Base-by-base conservation (phyloP, 2,888 invertebrate genomes). In the Heliothis peltigera region DNA sequence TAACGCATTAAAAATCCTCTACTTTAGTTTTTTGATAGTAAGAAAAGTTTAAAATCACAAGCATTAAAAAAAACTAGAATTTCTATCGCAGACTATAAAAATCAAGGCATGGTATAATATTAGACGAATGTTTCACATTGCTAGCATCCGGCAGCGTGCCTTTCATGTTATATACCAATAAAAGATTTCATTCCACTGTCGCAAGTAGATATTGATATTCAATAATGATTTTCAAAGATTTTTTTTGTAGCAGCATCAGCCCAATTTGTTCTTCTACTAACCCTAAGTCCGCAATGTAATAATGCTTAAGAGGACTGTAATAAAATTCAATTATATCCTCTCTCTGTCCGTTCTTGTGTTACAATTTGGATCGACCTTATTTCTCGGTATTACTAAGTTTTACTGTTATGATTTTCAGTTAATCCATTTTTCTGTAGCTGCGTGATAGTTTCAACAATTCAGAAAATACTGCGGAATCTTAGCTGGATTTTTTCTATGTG, bases 191-290 rank as follows among this genome's bases (percentile, higher is more conserved):
- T 44, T 28, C 32, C 60, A 63, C 58, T 75, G 79, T 72, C 79
- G 72, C 83, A 87, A 84, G 83, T 86, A 80, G 83, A 70, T 82
- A 89, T 89, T 89, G 87, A 84, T 87, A 88, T 89, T 87, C 87
- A 75, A 75, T 73, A 77, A 73, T 66, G 85, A 86, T 86, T 74
- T 67, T 67, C 69, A 62, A 64, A 79, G 81, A 81, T 83, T 87
- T 85, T 87, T 85, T 82, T 82, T 74, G 71, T 59, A 83, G 75
- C 82, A 68, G 73, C 75, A 85, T 86, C 86, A 85, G 85, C 83
- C 83, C 72, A 75, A 75, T 83, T 84, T 63, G 73, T 74, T 73
- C 71, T 70, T 80, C 83, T 80, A 82, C 78, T 77, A 81, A 81
- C 83, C 80, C 82, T 73, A 77, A 79, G 70, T 79, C 84, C 85